Percentiles rank a stretch among this genome's conserved stretches.
These are phyloP conservation scores for Plodia interpunctella DNA, from an alignment of 1,140 invertebrate species.

Conservation along the genomic window DNA sequence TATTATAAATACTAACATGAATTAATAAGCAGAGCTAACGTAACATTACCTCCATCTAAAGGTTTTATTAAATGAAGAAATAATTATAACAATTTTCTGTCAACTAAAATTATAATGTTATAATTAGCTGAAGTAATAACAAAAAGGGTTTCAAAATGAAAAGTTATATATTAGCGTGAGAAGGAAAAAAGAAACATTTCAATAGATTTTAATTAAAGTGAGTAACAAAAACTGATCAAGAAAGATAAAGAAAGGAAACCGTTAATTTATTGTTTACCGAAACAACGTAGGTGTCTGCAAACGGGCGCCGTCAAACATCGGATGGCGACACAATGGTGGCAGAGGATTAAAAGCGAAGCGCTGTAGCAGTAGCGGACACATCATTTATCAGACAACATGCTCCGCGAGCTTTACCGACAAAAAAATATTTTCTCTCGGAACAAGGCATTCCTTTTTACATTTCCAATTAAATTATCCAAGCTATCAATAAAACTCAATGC, in stretches of 20 bases:
- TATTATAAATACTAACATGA: too few relatives aligned
- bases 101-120: too few relatives aligned
- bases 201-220: neutral
- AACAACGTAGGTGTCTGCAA: constrained; percentile 56
- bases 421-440: constrained; percentile 16
- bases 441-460: constrained; percentile 14
- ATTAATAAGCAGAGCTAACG: too few relatives aligned
- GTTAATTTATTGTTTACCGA: constrained; percentile 67
- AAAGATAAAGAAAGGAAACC: constrained; percentile 46
- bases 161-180: too few relatives aligned
- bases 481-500: constrained; percentile 10
- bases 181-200: too few relatives aligned
- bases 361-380: constrained; percentile 61
- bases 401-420: constrained; percentile 29
- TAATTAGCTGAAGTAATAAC: too few relatives aligned
- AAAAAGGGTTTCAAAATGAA: too few relatives aligned
- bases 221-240: neutral
- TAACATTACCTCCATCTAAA: too few relatives aligned
- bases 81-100: too few relatives aligned
- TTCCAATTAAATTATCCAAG: constrained; percentile 11
- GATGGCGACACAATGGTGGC: constrained; percentile 56
- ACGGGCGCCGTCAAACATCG: constrained; percentile 60
- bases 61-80: too few relatives aligned
- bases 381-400: constrained; percentile 69
- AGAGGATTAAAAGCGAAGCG: constrained; percentile 71